A percentile compares a stretch with the other conserved stretches of the same genome.
phyloP scores from a whole-genome alignment of 2,797 vertebrate genomes.

The Chanos chanos region DNA sequence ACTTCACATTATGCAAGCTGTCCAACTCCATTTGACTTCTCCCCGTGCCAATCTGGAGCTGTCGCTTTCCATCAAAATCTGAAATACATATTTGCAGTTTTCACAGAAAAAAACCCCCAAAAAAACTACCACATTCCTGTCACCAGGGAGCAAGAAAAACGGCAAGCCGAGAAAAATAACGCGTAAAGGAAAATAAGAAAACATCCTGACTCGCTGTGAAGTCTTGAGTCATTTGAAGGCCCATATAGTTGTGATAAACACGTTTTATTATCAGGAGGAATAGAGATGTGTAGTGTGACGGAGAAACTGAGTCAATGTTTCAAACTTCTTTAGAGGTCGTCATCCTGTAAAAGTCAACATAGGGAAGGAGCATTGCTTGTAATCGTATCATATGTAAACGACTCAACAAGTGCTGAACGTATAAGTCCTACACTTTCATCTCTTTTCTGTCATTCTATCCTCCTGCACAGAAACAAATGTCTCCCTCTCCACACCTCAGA shows the following conservation, averaged over 20 bases:
- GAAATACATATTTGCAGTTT: constrained; percentile 66
- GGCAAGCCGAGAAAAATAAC: constrained; percentile 65
- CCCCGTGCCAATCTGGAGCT: constrained; percentile 67
- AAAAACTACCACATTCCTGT: constrained; percentile 64
- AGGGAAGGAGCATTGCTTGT: constrained; percentile 22
- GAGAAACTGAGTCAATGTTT: constrained; percentile 9
- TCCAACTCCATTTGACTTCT: constrained; percentile 75
- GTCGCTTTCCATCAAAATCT: constrained; percentile 71
- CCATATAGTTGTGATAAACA: constrained; percentile 45
- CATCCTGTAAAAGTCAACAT: constrained; percentile 35
- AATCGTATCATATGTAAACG: constrained; percentile 14
- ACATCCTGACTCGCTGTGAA: constrained; percentile 46
- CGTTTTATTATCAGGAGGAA: constrained; percentile 32
- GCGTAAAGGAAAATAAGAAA: constrained; percentile 53
- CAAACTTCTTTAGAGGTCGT: constrained; percentile 37
- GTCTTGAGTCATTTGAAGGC: constrained; percentile 26
- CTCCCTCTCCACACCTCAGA: constrained; percentile 39
- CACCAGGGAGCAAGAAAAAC: constrained; percentile 72
- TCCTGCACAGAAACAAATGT: constrained; percentile 1
- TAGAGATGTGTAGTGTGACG: constrained; percentile 22
- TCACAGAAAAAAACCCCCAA: constrained; percentile 53
- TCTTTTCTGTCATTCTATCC: too few species aligned
- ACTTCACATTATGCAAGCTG: constrained; percentile 70
- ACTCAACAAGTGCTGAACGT: constrained; percentile 30
- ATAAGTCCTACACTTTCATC: constrained; percentile 22